These are phyloP conservation scores for Diarsia brunnea DNA, from an alignment of 2,888 invertebrate species.

Conservation along the genomic window DNA sequence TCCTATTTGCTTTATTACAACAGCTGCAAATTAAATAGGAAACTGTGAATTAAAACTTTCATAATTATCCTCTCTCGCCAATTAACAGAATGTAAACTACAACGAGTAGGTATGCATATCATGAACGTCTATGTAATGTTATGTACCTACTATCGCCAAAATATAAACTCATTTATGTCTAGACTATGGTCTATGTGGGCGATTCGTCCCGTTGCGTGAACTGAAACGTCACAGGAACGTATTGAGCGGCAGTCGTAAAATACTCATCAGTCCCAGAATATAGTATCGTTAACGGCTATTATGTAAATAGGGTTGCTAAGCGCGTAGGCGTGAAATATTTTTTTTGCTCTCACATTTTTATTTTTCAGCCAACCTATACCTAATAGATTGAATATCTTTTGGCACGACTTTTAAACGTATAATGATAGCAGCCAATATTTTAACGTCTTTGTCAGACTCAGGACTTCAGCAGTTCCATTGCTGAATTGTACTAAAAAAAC, in stretches of 20 bases:
- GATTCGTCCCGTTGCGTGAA: slow-evolving; percentile 27
- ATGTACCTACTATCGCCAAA: slow-evolving; percentile 15
- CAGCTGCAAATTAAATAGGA: slow-evolving; percentile 45
- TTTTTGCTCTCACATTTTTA: neutral
- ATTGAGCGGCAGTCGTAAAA: slow-evolving; percentile 53
- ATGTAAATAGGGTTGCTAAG: slow-evolving; percentile 38
- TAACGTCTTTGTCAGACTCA: slow-evolving; percentile 24
- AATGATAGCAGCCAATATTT: slow-evolving; percentile 23
- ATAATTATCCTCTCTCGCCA: slow-evolving; percentile 3
- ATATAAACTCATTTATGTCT: neutral
- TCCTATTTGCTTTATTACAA: slow-evolving; percentile 9
- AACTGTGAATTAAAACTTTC: slow-evolving; percentile 40
- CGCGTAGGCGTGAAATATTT: slow-evolving; percentile 8
- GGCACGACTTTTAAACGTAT: slow-evolving; percentile 16
- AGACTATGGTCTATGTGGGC: slow-evolving; percentile 2
- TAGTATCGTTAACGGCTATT: slow-evolving; percentile 24
- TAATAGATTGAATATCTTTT: slow-evolving; percentile 29
- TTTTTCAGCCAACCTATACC: slow-evolving; percentile 10
- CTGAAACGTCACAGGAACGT: slow-evolving; percentile 34
- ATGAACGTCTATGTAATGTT: neutral
- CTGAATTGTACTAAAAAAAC: neutral
- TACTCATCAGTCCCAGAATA: slow-evolving; percentile 42
- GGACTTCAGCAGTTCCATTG: slow-evolving; percentile 13
- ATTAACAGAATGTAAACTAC: slow-evolving; percentile 19
- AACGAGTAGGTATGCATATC: neutral